These are phyloP conservation scores for Phataginus tetradactyla DNA, from an alignment of 2,797 vertebrate genomes.

Conservation along the genomic window DNA sequence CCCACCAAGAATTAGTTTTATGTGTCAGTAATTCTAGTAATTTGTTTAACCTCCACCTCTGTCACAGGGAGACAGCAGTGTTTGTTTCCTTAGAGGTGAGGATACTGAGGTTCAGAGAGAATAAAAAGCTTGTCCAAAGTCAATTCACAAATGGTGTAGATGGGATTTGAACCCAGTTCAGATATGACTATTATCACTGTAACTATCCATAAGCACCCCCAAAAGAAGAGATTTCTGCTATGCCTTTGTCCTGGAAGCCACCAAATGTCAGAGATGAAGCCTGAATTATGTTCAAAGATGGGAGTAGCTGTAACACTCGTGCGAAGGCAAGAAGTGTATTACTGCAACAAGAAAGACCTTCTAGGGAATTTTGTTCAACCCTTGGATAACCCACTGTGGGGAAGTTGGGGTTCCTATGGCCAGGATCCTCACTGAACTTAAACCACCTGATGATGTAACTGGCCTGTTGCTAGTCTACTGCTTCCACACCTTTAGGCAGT, in stretches of 20 bases:
- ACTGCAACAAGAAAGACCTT: background rate
- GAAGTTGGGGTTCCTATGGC: too few relatives aligned
- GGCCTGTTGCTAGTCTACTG: too few relatives aligned
- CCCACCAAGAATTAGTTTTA: background rate
- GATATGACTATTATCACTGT: background rate
- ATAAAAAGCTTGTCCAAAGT: background rate
- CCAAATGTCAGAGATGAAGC: background rate
- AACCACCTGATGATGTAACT: too few relatives aligned
- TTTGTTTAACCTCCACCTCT: background rate
- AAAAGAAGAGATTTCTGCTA: background rate
- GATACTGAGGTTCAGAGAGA: background rate
- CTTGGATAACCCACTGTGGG: background rate
- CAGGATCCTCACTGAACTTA: too few relatives aligned
- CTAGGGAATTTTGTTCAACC: background rate
- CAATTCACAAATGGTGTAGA: background rate
- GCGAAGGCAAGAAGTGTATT: background rate
- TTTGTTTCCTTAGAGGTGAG: background rate
- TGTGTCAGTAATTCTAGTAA: background rate
- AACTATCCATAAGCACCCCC: background rate
- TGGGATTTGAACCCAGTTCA: background rate
- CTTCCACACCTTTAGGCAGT: too few relatives aligned
- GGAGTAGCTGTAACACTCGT: background rate
- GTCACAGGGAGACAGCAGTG: background rate
- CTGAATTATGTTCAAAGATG: accelerated
- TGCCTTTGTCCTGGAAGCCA: background rate